Base-by-base conservation (phyloP, 1,140 invertebrate species). In the Euwallacea fornicatus region DNA sequence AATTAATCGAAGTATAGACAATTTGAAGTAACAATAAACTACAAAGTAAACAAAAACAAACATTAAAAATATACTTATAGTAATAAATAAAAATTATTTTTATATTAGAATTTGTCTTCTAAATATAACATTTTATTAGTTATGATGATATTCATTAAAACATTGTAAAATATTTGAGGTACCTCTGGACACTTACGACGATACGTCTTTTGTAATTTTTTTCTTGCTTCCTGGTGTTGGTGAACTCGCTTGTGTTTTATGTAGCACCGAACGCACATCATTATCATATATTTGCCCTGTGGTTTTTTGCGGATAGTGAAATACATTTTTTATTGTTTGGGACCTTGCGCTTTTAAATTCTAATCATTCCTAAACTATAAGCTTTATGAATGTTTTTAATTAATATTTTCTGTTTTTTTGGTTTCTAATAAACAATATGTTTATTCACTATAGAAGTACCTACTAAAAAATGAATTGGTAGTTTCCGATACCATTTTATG, bases 401-500 rank as follows among this genome's bases (percentile, higher is more conserved):
- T n/a, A 3, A 4, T 60, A 60, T 60, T 42, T 60, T 60, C 4
- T 60, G 9, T 0, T 60, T 60, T 2, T 3, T 42, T 11, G 16
- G 9, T 41, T 42, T 8, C 42, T 11, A 41, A 15, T 42, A 60
- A 9, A 60, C 7, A 11, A 60, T 42, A 0, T 42, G 61, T 42
- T 47, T 44, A 71, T 73, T 71, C 7, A 66, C 55, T 11, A 71
- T 62, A 10, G 61, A 15, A 50, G 33, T 53, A 54, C 68, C 67
- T 9, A 71, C 16, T 7, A 81, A 60, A 50, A 81, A 42, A 68
- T 82, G 74, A 50, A 82, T 75, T 56, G 76, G 76, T 13, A 80
- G 44, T 77, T 81, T 80, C 62, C 74, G 73, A 65, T 82, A 82
- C 78, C 82, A 83, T 74, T 80, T 81, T 56, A 81, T 58, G 46